phyloP scores from a whole-genome alignment of 2,797 vertebrate genomes.

The Florisuga fusca region DNA sequence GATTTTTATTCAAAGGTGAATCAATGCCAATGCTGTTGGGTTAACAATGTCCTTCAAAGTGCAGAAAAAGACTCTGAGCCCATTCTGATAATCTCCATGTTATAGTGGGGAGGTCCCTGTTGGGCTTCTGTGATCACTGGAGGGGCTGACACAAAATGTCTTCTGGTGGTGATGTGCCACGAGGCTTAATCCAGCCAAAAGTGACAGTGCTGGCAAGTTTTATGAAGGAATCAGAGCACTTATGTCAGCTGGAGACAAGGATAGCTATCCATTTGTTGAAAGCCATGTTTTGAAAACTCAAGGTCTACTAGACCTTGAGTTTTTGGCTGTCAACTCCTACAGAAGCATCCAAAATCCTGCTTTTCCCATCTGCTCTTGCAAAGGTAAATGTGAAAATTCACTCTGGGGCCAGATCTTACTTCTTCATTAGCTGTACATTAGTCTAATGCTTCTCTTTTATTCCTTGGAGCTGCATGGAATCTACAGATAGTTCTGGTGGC shows the following conservation, averaged over 20 bases:
- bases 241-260: background rate
- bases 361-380: slow-evolving; percentile 13
- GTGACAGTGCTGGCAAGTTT: background rate
- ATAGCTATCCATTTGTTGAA: background rate
- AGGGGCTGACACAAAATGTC: background rate
- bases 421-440: background rate
- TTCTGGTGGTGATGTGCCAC: background rate
- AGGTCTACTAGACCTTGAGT: background rate
- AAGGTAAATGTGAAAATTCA: background rate
- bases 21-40: background rate
- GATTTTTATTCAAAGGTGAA: background rate
- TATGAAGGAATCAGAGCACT: background rate
- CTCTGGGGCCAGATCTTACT: background rate
- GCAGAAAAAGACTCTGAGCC: background rate
- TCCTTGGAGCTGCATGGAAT: background rate
- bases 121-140: background rate
- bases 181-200: background rate
- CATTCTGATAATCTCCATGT: background rate
- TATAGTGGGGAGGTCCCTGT: rapidly evolving
- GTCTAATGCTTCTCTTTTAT: background rate
- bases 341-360: background rate
- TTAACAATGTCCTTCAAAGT: background rate
- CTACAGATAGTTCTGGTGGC: background rate
- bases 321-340: background rate
- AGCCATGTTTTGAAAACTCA: background rate